phyloP scores from a whole-genome alignment of 2,888 invertebrate species.

The Ephialtes manifestator region DNA sequence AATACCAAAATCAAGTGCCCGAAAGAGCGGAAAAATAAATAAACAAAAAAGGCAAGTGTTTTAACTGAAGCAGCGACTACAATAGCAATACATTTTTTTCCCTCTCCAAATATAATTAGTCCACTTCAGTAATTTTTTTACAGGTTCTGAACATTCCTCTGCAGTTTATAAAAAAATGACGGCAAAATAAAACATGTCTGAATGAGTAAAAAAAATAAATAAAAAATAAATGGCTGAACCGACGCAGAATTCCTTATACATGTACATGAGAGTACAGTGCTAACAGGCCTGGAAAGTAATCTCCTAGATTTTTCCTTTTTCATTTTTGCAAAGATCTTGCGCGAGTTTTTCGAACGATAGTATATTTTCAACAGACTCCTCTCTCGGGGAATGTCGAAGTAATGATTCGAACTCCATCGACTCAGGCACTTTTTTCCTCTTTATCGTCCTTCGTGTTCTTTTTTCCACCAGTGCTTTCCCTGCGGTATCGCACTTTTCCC shows the following conservation, averaged over 20 bases:
- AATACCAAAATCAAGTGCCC: too few relatives aligned
- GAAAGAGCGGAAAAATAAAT: too few relatives aligned
- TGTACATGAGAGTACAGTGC: neutral
- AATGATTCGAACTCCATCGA: slow-evolving; percentile 24
- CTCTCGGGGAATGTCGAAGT: slow-evolving; percentile 6
- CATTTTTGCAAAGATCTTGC: slow-evolving; percentile 7
- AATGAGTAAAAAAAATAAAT: too few relatives aligned
- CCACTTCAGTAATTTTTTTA: too few relatives aligned
- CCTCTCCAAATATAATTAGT: too few relatives aligned
- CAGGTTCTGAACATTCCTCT: too few relatives aligned
- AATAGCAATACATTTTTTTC: too few relatives aligned
- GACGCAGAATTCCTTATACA: neutral
- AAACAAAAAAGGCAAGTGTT: too few relatives aligned
- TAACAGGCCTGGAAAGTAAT: slow-evolving; percentile 71
- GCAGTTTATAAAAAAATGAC: too few relatives aligned
- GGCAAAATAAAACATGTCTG: too few relatives aligned
- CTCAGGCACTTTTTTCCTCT: neutral
- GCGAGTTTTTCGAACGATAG: neutral
- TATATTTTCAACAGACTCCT: slow-evolving; percentile 11
- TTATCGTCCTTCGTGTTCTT: slow-evolving; percentile 18
- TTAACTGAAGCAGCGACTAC: too few relatives aligned
- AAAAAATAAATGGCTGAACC: too few relatives aligned
- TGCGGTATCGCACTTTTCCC: slow-evolving; percentile 3
- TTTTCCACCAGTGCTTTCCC: neutral
- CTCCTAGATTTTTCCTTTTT: slow-evolving; percentile 56